Evolutionary conservation across 2,797 vertebrate genomes (phyloP).

Genomic region (Carapus acus): DNA sequence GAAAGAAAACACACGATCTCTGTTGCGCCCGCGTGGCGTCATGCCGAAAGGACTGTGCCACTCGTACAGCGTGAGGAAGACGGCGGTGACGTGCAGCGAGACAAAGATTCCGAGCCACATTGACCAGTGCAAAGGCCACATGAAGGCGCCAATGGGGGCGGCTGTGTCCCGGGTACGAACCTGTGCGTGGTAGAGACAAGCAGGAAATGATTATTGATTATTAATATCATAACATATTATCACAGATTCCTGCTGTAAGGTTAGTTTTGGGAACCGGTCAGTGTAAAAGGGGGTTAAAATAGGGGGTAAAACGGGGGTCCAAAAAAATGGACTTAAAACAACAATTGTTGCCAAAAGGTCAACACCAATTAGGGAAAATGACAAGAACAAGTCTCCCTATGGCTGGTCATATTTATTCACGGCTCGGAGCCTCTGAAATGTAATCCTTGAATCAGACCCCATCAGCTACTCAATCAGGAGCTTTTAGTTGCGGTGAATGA

Average conservation of each 20-base stretch:
- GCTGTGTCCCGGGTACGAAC: slow-evolving; percentile 91
- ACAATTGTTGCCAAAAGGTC: too few relatives aligned
- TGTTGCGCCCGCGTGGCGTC: slow-evolving; percentile 92
- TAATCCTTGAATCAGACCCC: neutral
- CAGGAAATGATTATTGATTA: too few relatives aligned
- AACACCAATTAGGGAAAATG: too few relatives aligned
- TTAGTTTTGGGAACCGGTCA: too few relatives aligned
- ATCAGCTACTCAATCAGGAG: neutral
- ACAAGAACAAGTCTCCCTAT: too few relatives aligned
- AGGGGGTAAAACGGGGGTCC: too few relatives aligned
- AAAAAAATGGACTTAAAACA: too few relatives aligned
- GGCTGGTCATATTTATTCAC: too few relatives aligned
- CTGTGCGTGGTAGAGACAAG: slow-evolving; percentile 38
- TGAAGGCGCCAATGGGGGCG: slow-evolving; percentile 96
- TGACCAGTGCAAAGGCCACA: slow-evolving; percentile 99
- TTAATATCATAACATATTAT: too few relatives aligned
- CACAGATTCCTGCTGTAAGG: too few relatives aligned
- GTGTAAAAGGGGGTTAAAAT: too few relatives aligned
- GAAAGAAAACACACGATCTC: slow-evolving; percentile 92
- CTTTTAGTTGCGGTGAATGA: neutral
- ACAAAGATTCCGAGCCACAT: slow-evolving; percentile 99
- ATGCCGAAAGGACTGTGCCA: slow-evolving; percentile 98
- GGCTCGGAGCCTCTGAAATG: too few relatives aligned
- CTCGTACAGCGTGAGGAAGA: slow-evolving; percentile 95
- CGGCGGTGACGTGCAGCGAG: slow-evolving; percentile 90